These are phyloP conservation scores for Malacoctenus gilli DNA, from an alignment of 2,797 vertebrate genomes.

Conservation along the genomic window DNA sequence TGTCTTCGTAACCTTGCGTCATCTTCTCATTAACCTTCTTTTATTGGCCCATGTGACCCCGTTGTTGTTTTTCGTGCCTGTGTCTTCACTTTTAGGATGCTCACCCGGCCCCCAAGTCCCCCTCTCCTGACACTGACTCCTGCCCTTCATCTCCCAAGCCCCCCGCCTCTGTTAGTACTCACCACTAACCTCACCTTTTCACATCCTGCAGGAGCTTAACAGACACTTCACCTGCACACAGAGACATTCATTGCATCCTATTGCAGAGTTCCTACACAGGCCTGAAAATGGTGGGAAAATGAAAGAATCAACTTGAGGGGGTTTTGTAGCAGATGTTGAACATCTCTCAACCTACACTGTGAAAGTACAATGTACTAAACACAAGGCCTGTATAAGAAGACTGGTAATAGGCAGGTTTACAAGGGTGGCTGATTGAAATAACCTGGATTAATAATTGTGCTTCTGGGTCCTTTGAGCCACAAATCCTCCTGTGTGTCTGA, in stretches of 20 bases:
- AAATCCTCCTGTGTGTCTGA: background rate
- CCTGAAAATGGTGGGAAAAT: background rate
- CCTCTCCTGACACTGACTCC: slow-evolving; percentile 89
- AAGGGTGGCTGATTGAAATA: background rate
- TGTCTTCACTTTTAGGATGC: slow-evolving; percentile 85
- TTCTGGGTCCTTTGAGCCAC: no score
- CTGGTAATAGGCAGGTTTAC: background rate
- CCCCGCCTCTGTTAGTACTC: slow-evolving; percentile 91
- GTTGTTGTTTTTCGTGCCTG: slow-evolving; percentile 30
- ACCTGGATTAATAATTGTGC: no score
- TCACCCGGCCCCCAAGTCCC: slow-evolving; percentile 82
- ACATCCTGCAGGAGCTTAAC: slow-evolving; percentile 3
- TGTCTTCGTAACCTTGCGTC: slow-evolving; percentile 33
- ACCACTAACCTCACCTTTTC: slow-evolving; percentile 13
- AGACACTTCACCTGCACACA: background rate
- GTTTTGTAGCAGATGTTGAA: background rate
- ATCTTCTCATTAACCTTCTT: slow-evolving; percentile 50
- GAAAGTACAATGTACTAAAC: background rate
- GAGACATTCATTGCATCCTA: no score
- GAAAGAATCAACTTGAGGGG: background rate
- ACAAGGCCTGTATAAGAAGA: slow-evolving; percentile 36
- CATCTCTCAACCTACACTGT: no score
- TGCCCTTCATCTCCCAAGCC: slow-evolving; percentile 93
- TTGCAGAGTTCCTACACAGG: slow-evolving; percentile 47
- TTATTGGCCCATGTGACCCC: slow-evolving; percentile 39